Base-by-base conservation (phyloP, 2,888 invertebrate genomes). In the Cheilosia variabilis region DNA sequence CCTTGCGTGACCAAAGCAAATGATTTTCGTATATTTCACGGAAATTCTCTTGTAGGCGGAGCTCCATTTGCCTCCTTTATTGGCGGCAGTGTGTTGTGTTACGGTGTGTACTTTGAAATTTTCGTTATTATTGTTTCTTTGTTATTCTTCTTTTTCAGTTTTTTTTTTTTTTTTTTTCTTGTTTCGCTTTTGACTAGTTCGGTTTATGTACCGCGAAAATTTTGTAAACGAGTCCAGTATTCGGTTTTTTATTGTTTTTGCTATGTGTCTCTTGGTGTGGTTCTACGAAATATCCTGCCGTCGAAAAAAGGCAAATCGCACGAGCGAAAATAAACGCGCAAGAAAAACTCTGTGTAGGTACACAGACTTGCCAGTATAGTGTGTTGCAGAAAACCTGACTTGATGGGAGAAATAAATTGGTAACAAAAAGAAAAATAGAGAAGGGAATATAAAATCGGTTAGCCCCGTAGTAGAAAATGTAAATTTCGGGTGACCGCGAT, bases 1-100 rank as follows among this genome's bases (percentile, higher is more conserved):
- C 88, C 81, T 87, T 87, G 88, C 88, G 87, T 88, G 83, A 87
- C 88, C 87, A 87, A 88, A 88, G 87, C 87, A 83, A 86, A 86
- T 86, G 87, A 87, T 88, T 88, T 88, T 81, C 66, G 87, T 87
- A 81, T 88, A 87, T 83, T 87, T 81, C 69, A 73, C 73, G 84
- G 57, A 80, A 80, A 71, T 63, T 79, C 75, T 80, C 69, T 80
- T 80, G 84, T 84, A 84, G 84, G 84, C 84, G 84, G 84, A 84
- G 84, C 80, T 76, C 80, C 65, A 75, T 60, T 84, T 60, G 53
- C 68, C 73, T 63, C 73, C 75, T 62, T 73, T 47, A 60, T 65
- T 41, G 60, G 72, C 55, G 68, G 52, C 50, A 58, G 47, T 73
- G 57, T 65, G 71, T 79, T 73, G 50, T 65, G 71, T 79, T 73